Evolutionary conservation across 2,797 vertebrate species (phyloP), one percentile per base, ranked within the genome.

Genomic region (Halcyon leucocephala): DNA sequence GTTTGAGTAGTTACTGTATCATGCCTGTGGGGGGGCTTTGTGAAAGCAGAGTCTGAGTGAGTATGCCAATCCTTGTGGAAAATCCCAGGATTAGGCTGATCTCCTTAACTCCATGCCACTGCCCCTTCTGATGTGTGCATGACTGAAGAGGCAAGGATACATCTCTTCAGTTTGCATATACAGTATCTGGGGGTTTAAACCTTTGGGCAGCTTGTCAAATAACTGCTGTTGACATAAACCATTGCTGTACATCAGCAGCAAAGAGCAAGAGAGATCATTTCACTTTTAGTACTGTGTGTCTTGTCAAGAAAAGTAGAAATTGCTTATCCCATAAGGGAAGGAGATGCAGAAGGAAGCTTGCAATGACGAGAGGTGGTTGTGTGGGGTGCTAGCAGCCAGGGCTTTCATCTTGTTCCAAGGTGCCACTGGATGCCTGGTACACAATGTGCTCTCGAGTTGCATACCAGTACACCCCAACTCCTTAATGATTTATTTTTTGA

Each of bases 361-460:
- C 57, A 74, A 65, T 70, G 81, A 66, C 46, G 85, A 76, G 76
- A 22, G 49, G 46, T 72, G 37, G 41, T 60, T 65, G n/a, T 26
- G 71, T 78, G 74, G 61, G 58, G 57, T 16, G 4, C 48, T 37
- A 62, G 66, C 55, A 86, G 29, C 77, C 35, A 21, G 6, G 35
- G 66, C 82, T 91, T 89, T 95, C 24, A 61, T 91, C 86, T 95
- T 8, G 4, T 70, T 90, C 92, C 84, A 35, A 57, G 89, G 49
- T 78, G 69, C 80, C 79, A n/a, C 55, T 77, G 41, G 26, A 41
- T 95, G 85, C 71, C 80, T 90, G 58, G 64, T 92, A 46, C 14
- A 60, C 65, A 65, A 37, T 0, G 4, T 91, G 64, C 64, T 71
- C 82, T 84, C 61, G 22, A 83, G 17, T 58, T 91, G 70, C 76